phyloP scores from a whole-genome alignment of 2,113 vertebrate genomes.

The Nematolebias whitei region DNA sequence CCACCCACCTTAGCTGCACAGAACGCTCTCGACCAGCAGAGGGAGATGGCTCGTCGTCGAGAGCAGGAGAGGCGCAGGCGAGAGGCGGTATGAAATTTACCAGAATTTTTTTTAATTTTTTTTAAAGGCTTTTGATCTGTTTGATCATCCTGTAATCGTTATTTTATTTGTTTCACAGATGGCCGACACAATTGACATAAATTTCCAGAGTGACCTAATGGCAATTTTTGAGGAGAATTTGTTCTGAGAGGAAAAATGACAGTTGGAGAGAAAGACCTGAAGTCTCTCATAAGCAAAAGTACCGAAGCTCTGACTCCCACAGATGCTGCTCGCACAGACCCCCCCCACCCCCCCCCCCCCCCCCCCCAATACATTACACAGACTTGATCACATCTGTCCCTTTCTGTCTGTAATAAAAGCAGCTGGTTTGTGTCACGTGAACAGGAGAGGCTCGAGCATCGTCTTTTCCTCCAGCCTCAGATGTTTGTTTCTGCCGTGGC shows the following conservation, averaged over 20 bases:
- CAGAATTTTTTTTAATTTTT: no score
- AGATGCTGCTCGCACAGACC: conserved; percentile 30
- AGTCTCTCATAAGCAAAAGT: conserved; percentile 29
- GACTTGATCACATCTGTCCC: conserved; percentile 45
- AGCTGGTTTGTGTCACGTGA: conserved; percentile 63
- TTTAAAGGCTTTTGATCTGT: neutral
- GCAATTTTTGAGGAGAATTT: conserved; percentile 95
- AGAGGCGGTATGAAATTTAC: conserved; percentile 87
- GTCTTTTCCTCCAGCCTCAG: conserved; percentile 29
- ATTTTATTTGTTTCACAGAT: conserved; percentile 73
- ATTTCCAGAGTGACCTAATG: conserved; percentile 96
- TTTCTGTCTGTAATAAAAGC: conserved; percentile 53
- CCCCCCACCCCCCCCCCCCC: no score
- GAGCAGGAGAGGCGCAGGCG: conserved; percentile 91
- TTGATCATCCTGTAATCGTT: neutral
- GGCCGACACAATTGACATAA: conserved; percentile 94
- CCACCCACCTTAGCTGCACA: conserved; percentile 69
- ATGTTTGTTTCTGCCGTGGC: conserved; percentile 51
- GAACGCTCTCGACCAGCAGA: conserved; percentile 87
- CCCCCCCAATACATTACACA: conserved; percentile 24
- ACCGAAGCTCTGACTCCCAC: conserved; percentile 41
- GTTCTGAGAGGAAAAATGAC: conserved; percentile 79
- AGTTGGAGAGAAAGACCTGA: conserved; percentile 55
- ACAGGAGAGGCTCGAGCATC: no score
- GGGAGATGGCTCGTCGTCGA: conserved; percentile 87